Base-by-base conservation (phyloP, 2,797 vertebrate genomes). In the Falco concolor region DNA sequence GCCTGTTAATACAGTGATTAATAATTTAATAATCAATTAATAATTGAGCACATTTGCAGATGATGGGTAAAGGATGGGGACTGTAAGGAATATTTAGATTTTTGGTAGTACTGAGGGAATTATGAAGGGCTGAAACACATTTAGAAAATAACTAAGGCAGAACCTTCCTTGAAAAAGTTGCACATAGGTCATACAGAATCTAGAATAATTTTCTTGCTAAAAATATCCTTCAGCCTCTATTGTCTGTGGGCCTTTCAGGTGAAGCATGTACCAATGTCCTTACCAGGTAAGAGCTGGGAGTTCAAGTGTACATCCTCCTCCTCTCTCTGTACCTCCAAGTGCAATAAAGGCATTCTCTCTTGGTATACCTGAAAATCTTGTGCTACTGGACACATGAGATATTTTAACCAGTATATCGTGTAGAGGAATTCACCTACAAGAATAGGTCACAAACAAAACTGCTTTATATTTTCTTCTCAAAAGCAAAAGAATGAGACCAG, bases 1-100 rank as follows among this genome's bases (percentile, higher is more conserved):
- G 18, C 49, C 38, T 56, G 42, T 45, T 95, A 75, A 90, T 79
- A 38, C 32, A 69, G 6, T 34, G 16, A 59, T 95, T 94, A 88
- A 94, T 92, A 89, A 93, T 95, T 94, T 42, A 95, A 65, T 65
- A 86, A 69, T 65, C 15, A 73, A 84, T 95, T 88, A 90, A 96
- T 94, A 94, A 95, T 93, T 90, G 7, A 95, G n/a, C 63, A 50
- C n/a, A 63, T 81, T 89, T 93, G n/a, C 28, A 88, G 61, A 86
- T 84, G 45, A 91, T 42, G 52, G 23, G 38, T 56, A 72, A 93
- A 89, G 57, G 52, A 74, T 28, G 28, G 25, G 38, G 85, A 70
- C 44, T 36, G 12, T 50, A 73, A 34, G 21, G 50, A 70, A 60
- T 84, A 89, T 42, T 74, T 32, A n/a, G 38, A 63, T 38, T 82